Evolutionary conservation across 2,797 vertebrate species (phyloP), one percentile per base, ranked within the genome.

Genomic region (Loriculus beryllinus): DNA sequence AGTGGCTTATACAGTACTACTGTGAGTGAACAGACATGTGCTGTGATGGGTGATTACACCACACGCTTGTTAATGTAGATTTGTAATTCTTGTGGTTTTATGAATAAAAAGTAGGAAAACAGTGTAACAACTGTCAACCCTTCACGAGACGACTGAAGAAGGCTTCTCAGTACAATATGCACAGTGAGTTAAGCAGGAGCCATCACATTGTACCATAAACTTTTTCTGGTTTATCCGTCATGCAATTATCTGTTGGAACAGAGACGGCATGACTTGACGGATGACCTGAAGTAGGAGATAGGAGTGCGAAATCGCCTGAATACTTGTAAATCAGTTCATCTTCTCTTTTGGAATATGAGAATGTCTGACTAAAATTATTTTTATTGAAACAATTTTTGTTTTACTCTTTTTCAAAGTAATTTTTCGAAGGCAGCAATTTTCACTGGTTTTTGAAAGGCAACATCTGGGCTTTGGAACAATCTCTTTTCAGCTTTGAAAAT

Each of bases 391-490:
- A 81, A 54, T 83, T 92, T 96, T 94, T 94, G 70, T 6, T 93
- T 94, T 91, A 88, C 49, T 87, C 63, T 79, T 29, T 89, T 95
- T 92, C 82, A 85, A 71, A 64, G 78, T 90, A 91, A 88, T 93
- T 94, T 94, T 96, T 93, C 86, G 6, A 43, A 96, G 85, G 87
- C 91, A 70, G 89, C 79, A 93, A 78, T 96, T 97, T 95, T 93
- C 77, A 26, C 69, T 87, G 2, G 54, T 91, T 96, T 96, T 67
- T 96, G 92, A 96, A 96, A 93, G 45, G 88, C 88, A 92, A 81
- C 90, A 95, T 95, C 95, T 97, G 89, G 90, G 68, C 86, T 95
- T 88, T 59, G 57, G 43, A 96, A 86, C 84, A 93, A 57, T 93
- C 72, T 76, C 84, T 89, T 96, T 94, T 91, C 92, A 95, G 86